phyloP scores from a whole-genome alignment of 2,888 invertebrate species.

The Ganaspis brasiliensis region DNA sequence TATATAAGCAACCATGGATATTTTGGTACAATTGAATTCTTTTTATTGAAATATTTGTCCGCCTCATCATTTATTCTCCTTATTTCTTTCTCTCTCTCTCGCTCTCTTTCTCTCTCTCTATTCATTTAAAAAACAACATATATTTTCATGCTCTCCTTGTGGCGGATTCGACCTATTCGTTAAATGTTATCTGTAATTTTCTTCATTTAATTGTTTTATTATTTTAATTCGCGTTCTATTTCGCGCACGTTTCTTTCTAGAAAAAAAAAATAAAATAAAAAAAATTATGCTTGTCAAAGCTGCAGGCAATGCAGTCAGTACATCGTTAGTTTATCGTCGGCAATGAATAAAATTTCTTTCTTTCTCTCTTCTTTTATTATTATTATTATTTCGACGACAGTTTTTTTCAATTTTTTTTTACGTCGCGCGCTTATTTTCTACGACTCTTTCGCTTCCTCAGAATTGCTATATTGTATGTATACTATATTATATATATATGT shows the following conservation, averaged over 20 bases:
- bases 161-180: conserved; percentile 21
- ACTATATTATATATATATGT: conserved; percentile 55
- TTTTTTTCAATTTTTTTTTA: conserved; percentile 40
- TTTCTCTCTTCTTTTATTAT: conserved; percentile 29
- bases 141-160: conserved; percentile 48
- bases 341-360: conserved; percentile 61
- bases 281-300: conserved; percentile 70
- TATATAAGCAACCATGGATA: conserved; percentile 78
- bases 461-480: conserved; percentile 71
- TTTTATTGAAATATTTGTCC: conserved; percentile 58
- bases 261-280: conserved; percentile 48
- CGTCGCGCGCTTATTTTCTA: conserved; percentile 30
- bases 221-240: conserved; percentile 46
- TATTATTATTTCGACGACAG: conserved; percentile 49
- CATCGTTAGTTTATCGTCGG: conserved; percentile 70
- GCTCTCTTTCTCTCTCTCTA: conserved; percentile 46
- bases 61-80: conserved; percentile 46
- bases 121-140: conserved; percentile 66
- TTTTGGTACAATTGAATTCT: conserved; percentile 79
- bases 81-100: conserved; percentile 45
- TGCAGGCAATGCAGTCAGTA: conserved; percentile 72
- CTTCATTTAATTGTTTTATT: conserved; percentile 39
- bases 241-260: conserved; percentile 66
- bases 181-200: conserved; percentile 47
- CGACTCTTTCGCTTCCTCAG: conserved; percentile 66